Conservation (phyloP, 2,797 vertebrate species). For the Halcyon badia region DNA sequence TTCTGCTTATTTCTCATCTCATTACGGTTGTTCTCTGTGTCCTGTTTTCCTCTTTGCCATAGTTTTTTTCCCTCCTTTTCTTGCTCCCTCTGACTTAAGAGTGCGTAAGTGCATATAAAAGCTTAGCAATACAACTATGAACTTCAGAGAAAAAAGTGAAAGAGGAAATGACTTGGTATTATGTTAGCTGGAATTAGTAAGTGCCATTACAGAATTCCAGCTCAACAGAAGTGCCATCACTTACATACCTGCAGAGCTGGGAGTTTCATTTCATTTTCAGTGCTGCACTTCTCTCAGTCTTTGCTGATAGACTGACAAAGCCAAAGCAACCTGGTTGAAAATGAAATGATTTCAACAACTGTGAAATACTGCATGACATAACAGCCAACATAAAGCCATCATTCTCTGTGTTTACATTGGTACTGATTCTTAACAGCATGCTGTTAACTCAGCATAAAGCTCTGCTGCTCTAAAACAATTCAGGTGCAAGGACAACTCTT, state of each 20-base stretch:
- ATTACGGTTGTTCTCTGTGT: background rate
- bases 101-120: background rate
- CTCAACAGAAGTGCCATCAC: background rate
- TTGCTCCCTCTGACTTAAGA: background rate
- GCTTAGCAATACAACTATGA: background rate
- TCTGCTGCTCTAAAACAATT: conserved; percentile 71
- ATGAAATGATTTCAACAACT: conserved; percentile 67
- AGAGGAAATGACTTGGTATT: background rate
- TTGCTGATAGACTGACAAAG: conserved; percentile 55
- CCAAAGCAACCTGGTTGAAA: conserved; percentile 59
- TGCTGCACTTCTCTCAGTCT: background rate
- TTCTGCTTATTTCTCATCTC: conserved; percentile 5
- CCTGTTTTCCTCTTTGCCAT: background rate
- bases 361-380: conserved; percentile 69
- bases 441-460: conserved; percentile 71
- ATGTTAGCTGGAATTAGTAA: conserved; percentile 21
- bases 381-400: conserved; percentile 55
- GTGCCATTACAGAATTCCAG: background rate
- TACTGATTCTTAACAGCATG: conserved; percentile 62
- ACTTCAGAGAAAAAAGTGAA: conserved; percentile 11
- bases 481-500: conserved; percentile 70
- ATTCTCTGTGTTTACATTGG: conserved; percentile 60
- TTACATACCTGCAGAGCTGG: conserved; percentile 1
- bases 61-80: background rate
- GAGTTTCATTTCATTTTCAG: conserved; percentile 47